Base-by-base conservation (phyloP, 2,113 vertebrate species). In the Ciconia stormi region DNA sequence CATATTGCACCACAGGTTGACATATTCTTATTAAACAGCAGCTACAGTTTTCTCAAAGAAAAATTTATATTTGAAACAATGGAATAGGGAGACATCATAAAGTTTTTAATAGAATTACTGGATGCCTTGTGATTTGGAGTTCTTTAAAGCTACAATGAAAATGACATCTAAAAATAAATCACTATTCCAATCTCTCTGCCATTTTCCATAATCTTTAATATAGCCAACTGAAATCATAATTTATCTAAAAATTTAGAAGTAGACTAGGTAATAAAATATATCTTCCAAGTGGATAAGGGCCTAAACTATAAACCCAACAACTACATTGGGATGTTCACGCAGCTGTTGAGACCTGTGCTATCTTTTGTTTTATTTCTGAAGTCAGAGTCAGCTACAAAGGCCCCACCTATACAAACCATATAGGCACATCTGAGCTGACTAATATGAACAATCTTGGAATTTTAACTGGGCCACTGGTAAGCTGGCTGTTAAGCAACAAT, bases 41-140 rank as follows among this genome's bases (percentile, higher is more conserved):
- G 55, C 52, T 83, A 95, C 4, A 19, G 25, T 73, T 97, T 94
- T 71, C 44, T 52, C 23, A 90, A 89, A 95, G 21, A 34, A 63
- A 82, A 80, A 94, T n/a, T 74, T 92, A 62, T 95, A 52, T 90
- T 93, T 66, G 42, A 70, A 95, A 82, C 36, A 82, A 56, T 82
- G 17, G 79, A 78, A 47, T 18, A 94, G 38, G 42, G 42, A 96
- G 59, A 89, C 58, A 77, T 83, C 70, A 74, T 93, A 53, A 96
- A 82, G 29, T 76, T 88, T 86, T 90, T 87, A 90, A 95, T 78
- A 93, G 53, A 90, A 93, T 95, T 95, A 78, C 87, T 92, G 82
- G 26, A 59, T 95, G 78, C 13, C 65, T 95, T 81, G 87, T 79
- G 87, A 84, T 95, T 87, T 86, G 47, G 46, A 86, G 66, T 46